Percentiles rank a stretch among this genome's conserved stretches.
These are phyloP conservation scores for Microchirus variegatus DNA, from an alignment of 2,797 vertebrate genomes.

Conservation along the genomic window DNA sequence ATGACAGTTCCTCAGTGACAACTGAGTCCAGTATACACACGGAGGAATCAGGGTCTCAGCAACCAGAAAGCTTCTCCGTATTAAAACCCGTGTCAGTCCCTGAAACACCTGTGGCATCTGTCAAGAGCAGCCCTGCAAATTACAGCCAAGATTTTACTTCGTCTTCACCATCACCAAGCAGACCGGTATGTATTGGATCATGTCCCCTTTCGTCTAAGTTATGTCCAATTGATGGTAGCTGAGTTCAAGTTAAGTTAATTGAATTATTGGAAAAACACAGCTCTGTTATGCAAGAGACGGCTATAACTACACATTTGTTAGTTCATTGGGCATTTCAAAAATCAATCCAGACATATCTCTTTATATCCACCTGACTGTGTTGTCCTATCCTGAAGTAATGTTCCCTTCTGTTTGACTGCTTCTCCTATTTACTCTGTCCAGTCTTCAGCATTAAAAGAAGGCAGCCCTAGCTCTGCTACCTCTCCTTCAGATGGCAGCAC, in stretches of 20 bases:
- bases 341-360: constrained; percentile 23
- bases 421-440: constrained; percentile 56
- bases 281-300: background rate
- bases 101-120: constrained; percentile 64
- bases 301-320: constrained; percentile 7
- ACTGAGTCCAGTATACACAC: constrained; percentile 84
- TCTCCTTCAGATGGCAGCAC: constrained; percentile 73
- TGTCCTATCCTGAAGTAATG: constrained; percentile 35
- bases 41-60: constrained; percentile 80
- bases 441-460: constrained; percentile 83
- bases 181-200: constrained; percentile 74
- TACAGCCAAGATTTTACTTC: constrained; percentile 86
- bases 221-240: background rate
- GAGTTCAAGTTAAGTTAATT: no score
- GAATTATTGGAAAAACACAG: background rate
- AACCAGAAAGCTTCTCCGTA: constrained; percentile 71
- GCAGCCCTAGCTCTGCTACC: constrained; percentile 72
- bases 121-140: constrained; percentile 68
- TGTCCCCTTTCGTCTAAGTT: background rate
- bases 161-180: constrained; percentile 69
- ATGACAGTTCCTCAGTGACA: constrained; percentile 69
- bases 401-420: constrained; percentile 33
- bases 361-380: constrained; percentile 17
- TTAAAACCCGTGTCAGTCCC: constrained; percentile 66
- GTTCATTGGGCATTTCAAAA: constrained; percentile 24